A percentile compares a stretch with the other conserved stretches of the same genome.
Conservation (phyloP, 2,797 vertebrate genomes). For the Trichosurus vulpecula region DNA sequence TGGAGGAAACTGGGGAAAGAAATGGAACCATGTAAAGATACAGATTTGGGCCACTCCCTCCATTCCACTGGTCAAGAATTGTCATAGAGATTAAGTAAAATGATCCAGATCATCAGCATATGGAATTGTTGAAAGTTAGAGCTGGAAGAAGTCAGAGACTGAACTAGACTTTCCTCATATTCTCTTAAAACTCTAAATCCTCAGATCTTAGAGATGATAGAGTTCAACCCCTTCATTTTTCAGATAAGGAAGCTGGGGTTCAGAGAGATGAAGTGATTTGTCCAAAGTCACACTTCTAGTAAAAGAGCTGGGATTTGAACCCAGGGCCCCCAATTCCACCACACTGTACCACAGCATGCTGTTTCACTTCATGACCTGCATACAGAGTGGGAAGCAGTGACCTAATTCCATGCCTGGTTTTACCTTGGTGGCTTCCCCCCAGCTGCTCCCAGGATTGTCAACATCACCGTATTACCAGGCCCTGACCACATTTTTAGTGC, state of each 20-base stretch:
- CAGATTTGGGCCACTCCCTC: background rate
- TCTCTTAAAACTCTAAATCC: background rate
- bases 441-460: conserved; percentile 91
- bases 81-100: background rate
- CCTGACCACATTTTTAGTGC: conserved; percentile 85
- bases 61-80: background rate
- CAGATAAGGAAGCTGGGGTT: background rate
- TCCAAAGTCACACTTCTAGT: background rate
- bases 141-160: background rate
- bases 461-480: conserved; percentile 87
- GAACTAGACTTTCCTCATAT: background rate
- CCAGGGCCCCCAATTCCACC: background rate
- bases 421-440: background rate
- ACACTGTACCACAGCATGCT: background rate
- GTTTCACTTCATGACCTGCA: background rate
- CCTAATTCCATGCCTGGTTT: accelerated
- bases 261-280: background rate
- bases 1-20: background rate
- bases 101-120: background rate
- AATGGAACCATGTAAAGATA: background rate
- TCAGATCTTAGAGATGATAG: background rate
- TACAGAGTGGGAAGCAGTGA: background rate
- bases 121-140: background rate
- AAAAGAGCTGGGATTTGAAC: background rate
- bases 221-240: background rate